phyloP scores from a whole-genome alignment of 2,888 invertebrate species.

The Nymphalis c-album region DNA sequence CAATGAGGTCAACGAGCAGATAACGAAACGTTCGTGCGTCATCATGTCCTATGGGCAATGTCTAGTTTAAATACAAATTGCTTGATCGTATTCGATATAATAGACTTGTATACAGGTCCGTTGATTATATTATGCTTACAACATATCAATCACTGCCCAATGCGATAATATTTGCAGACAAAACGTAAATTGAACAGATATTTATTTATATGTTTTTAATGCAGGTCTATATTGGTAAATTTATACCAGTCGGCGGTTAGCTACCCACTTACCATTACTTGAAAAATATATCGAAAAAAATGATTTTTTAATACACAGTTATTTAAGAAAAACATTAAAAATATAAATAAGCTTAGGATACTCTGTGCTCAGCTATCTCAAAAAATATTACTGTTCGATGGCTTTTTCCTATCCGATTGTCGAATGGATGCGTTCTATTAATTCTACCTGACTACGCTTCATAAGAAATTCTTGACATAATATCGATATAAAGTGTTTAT shows the following conservation, averaged over 20 bases:
- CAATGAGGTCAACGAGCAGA: constrained; percentile 68
- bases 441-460: too few species aligned
- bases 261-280: too few species aligned
- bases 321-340: too few species aligned
- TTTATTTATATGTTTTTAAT: constrained; percentile 52
- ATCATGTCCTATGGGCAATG: constrained; percentile 36
- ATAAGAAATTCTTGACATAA: too few species aligned
- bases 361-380: too few species aligned
- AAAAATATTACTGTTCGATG: too few species aligned
- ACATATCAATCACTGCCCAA: constrained; percentile 4
- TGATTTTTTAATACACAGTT: too few species aligned
- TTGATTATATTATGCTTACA: constrained; percentile 11
- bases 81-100: background rate
- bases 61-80: constrained; percentile 11
- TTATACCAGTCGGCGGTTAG: constrained; percentile 43
- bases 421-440: too few species aligned
- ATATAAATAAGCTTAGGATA: too few species aligned
- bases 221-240: constrained; percentile 58
- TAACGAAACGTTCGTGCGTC: constrained; percentile 66
- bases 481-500: too few species aligned
- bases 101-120: background rate
- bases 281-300: too few species aligned
- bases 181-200: constrained; percentile 49
- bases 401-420: too few species aligned
- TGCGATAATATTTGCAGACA: constrained; percentile 22